phyloP scores from a whole-genome alignment of 2,113 vertebrate genomes.

The Puntigrus tetrazona region DNA sequence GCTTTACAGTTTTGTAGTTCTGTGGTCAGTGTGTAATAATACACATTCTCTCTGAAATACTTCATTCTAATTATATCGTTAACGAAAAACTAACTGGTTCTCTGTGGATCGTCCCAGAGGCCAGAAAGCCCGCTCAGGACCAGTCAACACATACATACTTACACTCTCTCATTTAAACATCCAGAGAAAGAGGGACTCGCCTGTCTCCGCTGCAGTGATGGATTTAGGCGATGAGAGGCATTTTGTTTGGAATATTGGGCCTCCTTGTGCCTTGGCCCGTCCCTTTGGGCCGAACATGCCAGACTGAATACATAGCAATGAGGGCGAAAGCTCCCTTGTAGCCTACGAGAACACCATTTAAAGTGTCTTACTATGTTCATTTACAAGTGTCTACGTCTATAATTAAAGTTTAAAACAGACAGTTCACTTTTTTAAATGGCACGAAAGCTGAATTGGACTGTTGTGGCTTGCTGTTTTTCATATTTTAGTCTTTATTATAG shows the following conservation, averaged over 20 bases:
- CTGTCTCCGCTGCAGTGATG: slow-evolving; percentile 30
- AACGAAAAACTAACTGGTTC: neutral
- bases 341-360: neutral
- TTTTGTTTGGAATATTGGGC: slow-evolving; percentile 41
- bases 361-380: neutral
- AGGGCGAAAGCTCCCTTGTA: neutral
- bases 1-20: neutral
- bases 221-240: slow-evolving; percentile 40
- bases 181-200: neutral
- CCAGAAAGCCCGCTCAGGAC: neutral
- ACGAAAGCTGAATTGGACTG: neutral
- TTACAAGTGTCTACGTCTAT: neutral
- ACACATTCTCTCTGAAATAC: neutral
- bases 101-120: slow-evolving; percentile 22
- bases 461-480: neutral
- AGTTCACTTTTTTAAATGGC: neutral
- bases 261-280: slow-evolving; percentile 7
- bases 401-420: neutral
- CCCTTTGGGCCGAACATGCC: neutral
- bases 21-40: neutral
- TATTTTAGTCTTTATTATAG: slow-evolving; percentile 6
- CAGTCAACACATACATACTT: neutral
- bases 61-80: neutral
- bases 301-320: slow-evolving; percentile 30
- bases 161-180: slow-evolving; percentile 13